These are phyloP conservation scores for Hippocampus guttulatus DNA, from an alignment of 2,113 vertebrate genomes.

Conservation along the genomic window DNA sequence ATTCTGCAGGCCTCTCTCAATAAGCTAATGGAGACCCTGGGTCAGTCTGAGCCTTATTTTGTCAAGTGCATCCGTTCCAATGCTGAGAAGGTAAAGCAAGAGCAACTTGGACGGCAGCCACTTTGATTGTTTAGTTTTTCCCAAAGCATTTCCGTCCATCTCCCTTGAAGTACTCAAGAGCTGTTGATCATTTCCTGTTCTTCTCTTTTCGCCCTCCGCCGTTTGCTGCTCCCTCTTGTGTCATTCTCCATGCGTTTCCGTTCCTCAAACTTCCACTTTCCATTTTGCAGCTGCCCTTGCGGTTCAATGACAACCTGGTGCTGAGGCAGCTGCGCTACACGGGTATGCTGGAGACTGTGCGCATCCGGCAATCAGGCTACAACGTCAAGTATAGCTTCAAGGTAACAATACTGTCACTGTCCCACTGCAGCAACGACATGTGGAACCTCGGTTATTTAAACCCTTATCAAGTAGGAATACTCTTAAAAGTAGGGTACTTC, in stretches of 20 bases:
- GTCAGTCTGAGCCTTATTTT: constrained; percentile 96
- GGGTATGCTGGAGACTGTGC: constrained; percentile 95
- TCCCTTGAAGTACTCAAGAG: constrained; percentile 33
- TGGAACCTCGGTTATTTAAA: not conserved
- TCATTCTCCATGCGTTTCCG: constrained; percentile 33
- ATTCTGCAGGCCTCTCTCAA: constrained; percentile 85
- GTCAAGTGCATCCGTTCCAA: constrained; percentile 99
- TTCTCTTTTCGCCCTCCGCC: constrained; percentile 25
- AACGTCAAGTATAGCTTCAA: constrained; percentile 93
- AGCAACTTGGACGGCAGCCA: constrained; percentile 2
- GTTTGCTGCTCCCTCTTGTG: constrained; percentile 12
- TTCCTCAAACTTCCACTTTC: not conserved
- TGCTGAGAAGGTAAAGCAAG: constrained; percentile 85
- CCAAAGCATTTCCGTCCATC: constrained; percentile 33
- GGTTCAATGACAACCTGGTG: constrained; percentile 88
- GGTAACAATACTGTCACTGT: constrained; percentile 65
- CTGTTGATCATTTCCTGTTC: constrained; percentile 33
- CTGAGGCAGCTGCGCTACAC: constrained; percentile 96
- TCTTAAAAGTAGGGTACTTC: not conserved
- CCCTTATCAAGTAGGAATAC: not conserved
- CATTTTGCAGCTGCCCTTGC: constrained; percentile 80
- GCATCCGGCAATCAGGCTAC: constrained; percentile 94
- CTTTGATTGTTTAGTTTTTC: constrained; percentile 27
- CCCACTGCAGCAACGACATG: not conserved
- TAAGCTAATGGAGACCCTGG: constrained; percentile 97